Conservation (phyloP, 1,140 invertebrate species). For the Leptinotarsa lineolata region DNA sequence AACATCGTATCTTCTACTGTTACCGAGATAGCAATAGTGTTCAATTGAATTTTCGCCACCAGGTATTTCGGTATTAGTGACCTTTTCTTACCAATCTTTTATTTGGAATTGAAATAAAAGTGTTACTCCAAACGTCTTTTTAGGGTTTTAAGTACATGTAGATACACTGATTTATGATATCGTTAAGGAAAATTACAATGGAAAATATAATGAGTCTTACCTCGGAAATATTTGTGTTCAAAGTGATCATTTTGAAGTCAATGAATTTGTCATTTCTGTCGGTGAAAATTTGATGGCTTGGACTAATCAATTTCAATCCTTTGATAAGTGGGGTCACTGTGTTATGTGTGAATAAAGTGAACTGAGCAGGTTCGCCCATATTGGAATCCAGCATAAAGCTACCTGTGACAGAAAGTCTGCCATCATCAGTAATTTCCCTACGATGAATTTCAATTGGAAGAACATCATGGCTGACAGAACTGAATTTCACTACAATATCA, state of each 20-base stretch:
- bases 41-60: too few species aligned
- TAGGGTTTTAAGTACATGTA: too few species aligned
- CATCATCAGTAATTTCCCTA: slow-evolving; percentile 57
- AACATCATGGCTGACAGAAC: slow-evolving; percentile 58
- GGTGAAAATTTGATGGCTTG: slow-evolving; percentile 55
- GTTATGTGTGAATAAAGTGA: slow-evolving; percentile 59
- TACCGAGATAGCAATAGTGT: too few species aligned
- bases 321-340: slow-evolving; percentile 58
- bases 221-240: slow-evolving; percentile 60
- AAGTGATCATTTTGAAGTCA: slow-evolving; percentile 59
- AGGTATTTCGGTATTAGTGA: too few species aligned
- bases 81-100: too few species aligned
- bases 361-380: slow-evolving; percentile 57
- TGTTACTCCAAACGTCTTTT: too few species aligned
- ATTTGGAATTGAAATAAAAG: too few species aligned
- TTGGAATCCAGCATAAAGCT: slow-evolving; percentile 59
- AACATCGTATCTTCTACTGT: too few species aligned
- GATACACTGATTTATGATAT: too few species aligned
- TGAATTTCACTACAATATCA: slow-evolving; percentile 58
- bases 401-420: slow-evolving; percentile 56
- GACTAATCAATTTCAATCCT: slow-evolving; percentile 56
- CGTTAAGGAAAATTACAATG: too few species aligned
- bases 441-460: slow-evolving; percentile 62
- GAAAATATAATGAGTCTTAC: slow-evolving; percentile 41
- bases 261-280: slow-evolving; percentile 57